Conservation (phyloP, 2,113 vertebrate species). For the Siniperca chuatsi region DNA sequence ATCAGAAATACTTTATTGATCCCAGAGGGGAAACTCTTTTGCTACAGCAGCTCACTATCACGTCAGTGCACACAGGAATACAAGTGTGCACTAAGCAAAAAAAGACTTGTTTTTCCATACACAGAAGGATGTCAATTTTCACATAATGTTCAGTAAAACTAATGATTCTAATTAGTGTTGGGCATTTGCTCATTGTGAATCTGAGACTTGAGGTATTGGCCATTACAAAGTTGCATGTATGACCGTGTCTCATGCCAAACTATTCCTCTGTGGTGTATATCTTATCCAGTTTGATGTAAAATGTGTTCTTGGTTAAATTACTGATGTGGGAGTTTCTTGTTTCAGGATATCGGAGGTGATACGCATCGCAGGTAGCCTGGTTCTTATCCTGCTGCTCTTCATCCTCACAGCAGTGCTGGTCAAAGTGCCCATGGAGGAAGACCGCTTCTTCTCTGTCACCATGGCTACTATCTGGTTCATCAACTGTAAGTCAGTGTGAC, state of each 20-base stretch:
- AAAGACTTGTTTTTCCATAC: too few relatives aligned
- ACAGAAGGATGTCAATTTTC: not conserved
- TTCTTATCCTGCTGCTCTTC: slow-evolving; percentile 88
- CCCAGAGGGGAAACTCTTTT: too few relatives aligned
- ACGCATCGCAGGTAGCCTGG: slow-evolving; percentile 87
- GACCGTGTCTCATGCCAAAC: not conserved
- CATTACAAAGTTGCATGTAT: not conserved
- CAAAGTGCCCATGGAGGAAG: slow-evolving; percentile 83
- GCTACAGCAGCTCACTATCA: too few relatives aligned
- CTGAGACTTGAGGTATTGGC: not conserved
- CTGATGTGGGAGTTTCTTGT: not conserved
- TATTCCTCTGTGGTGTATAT: not conserved
- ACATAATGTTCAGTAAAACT: not conserved
- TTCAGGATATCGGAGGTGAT: slow-evolving; percentile 86
- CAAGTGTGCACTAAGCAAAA: too few relatives aligned
- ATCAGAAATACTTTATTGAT: too few relatives aligned
- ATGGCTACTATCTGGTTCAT: slow-evolving; percentile 93
- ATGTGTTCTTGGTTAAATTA: not conserved
- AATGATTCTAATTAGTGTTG: not conserved
- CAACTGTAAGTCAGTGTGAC: slow-evolving; percentile 85
- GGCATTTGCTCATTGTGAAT: not conserved
- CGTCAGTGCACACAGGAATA: too few relatives aligned
- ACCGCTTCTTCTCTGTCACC: slow-evolving; percentile 88
- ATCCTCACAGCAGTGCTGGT: slow-evolving; percentile 87
- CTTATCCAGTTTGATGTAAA: not conserved